Conservation (phyloP, 2,113 vertebrate species). For the Climacteris rufus region DNA sequence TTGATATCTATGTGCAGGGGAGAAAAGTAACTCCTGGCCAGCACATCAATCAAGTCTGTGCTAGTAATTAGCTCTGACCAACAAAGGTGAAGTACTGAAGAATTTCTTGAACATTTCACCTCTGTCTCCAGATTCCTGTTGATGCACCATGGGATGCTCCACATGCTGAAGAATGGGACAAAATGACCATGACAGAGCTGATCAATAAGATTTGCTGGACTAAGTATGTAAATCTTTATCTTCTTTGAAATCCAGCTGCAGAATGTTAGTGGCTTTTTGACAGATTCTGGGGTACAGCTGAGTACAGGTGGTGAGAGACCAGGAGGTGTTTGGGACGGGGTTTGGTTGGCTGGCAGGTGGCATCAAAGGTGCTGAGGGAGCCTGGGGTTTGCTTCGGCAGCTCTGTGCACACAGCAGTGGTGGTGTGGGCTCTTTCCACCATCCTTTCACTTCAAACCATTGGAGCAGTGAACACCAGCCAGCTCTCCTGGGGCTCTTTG, state of each 20-base stretch:
- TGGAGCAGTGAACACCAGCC: background rate
- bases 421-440: background rate
- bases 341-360: background rate
- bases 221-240: conserved; percentile 54
- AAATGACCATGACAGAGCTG: conserved; percentile 79
- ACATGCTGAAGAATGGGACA: conserved; percentile 78
- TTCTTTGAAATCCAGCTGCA: background rate
- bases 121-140: conserved; percentile 73
- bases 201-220: conserved; percentile 82
- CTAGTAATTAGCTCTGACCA: background rate
- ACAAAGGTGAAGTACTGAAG: background rate
- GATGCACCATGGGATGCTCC: conserved; percentile 79
- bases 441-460: background rate
- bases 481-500: background rate
- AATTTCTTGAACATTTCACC: background rate
- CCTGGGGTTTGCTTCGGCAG: background rate
- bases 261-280: background rate
- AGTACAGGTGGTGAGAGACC: background rate
- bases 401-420: background rate
- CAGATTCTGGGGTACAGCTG: background rate
- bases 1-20: background rate
- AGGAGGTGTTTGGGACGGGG: background rate
- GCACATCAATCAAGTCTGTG: background rate
- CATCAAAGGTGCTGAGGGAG: background rate
- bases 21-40: background rate